A percentile compares a stretch with the other conserved stretches of the same genome.
These are phyloP conservation scores for Lasaia peninsularis DNA, from an alignment of 1,140 invertebrate genomes.

Conservation along the genomic window DNA sequence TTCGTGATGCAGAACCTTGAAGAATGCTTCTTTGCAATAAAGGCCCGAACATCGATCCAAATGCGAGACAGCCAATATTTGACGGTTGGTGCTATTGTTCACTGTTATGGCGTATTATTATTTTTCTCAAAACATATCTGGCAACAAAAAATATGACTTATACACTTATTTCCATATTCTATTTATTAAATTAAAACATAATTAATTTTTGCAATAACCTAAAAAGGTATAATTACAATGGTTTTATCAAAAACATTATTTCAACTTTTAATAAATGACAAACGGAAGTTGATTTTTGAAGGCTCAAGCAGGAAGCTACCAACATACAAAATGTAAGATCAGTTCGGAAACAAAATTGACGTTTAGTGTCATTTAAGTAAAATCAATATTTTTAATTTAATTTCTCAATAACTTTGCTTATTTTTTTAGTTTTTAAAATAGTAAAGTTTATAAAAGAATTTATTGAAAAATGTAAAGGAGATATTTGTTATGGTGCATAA, in stretches of 20 bases:
- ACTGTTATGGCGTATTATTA: conserved; percentile 45
- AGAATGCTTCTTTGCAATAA: conserved; percentile 78
- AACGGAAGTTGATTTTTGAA: neutral
- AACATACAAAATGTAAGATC: neutral
- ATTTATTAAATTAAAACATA: neutral
- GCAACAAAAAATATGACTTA: conserved; percentile 15
- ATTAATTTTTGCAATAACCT: neutral
- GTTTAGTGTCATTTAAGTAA: neutral
- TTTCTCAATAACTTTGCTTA: too few relatives aligned
- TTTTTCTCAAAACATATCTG: conserved; percentile 28
- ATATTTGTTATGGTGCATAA: too few relatives aligned
- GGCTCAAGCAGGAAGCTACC: neutral
- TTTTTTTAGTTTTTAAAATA: too few relatives aligned
- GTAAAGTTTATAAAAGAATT: too few relatives aligned
- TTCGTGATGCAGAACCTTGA: conserved; percentile 79
- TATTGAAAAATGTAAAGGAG: too few relatives aligned
- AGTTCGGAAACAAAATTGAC: neutral
- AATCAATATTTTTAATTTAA: too few relatives aligned
- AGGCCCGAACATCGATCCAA: conserved; percentile 81
- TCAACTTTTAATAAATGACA: neutral
- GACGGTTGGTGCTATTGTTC: conserved; percentile 19
- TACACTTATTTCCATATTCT: neutral
- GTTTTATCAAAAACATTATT: neutral
- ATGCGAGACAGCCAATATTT: conserved; percentile 59
- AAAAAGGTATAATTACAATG: neutral